Evolutionary conservation across 2,888 invertebrate genomes (phyloP).

Genomic region (Ectemnius lituratus): DNA sequence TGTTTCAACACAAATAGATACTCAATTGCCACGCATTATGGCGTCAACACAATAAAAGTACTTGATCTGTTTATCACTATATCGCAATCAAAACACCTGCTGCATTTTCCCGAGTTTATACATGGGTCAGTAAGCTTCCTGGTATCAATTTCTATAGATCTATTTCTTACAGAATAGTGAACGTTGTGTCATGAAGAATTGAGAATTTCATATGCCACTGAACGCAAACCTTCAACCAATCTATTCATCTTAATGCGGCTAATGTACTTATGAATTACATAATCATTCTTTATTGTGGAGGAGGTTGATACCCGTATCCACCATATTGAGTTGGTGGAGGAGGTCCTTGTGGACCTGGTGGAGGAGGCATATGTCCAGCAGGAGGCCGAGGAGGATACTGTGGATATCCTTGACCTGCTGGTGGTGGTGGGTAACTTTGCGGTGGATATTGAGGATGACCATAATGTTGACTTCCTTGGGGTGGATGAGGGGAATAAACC

Average conservation of each 20-base stretch:
- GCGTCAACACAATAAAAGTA: too few relatives aligned
- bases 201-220: conserved; percentile 40
- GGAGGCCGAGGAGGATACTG: conserved; percentile 82
- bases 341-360: conserved; percentile 84
- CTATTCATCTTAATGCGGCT: conserved; percentile 34
- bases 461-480: conserved; percentile 76
- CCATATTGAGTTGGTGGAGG: conserved; percentile 87
- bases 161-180: conserved; percentile 4
- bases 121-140: too few relatives aligned
- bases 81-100: too few relatives aligned
- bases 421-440: conserved; percentile 81
- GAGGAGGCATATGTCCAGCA: conserved; percentile 81
- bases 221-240: conserved; percentile 29
- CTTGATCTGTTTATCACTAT: too few relatives aligned
- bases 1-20: too few relatives aligned
- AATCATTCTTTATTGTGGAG: conserved; percentile 81
- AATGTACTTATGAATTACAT: conserved; percentile 39
- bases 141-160: conserved; percentile 15
- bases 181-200: conserved; percentile 45
- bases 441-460: conserved; percentile 82
- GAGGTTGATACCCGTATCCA: conserved; percentile 89
- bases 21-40: too few relatives aligned
- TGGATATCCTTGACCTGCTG: conserved; percentile 83
- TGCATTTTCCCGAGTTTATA: too few relatives aligned
- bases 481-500: conserved; percentile 81